Evolutionary conservation across 2,113 vertebrate genomes (phyloP), one percentile per base, ranked within the genome.

Genomic region (Galbula dea): DNA sequence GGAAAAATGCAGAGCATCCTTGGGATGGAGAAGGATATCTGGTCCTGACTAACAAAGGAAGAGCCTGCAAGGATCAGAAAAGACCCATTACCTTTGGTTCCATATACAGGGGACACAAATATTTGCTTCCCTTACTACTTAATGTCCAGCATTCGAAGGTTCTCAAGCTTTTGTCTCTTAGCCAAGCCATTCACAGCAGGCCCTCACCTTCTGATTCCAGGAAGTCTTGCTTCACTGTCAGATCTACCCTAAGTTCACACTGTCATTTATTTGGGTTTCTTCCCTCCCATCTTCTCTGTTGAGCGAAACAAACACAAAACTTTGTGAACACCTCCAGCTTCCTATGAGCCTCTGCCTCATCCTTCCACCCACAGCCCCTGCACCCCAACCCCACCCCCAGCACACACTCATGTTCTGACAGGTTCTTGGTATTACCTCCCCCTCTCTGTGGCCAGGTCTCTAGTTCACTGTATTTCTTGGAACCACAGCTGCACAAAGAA

Each of bases 381-480:
- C 4, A 74, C 75, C 75, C 67, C 78, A 86, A 9, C 27, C 8
- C 10, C 27, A 16, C 17, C 43, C 72, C 52, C 61, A 54, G 76
- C 34, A 68, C 66, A 73, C 49, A 2, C 36, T 58, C 27, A 4
- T 88, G 78, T 57, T 86, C 89, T 83, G 59, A 89, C 75, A 83
- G 39, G 75, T 94, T 87, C 90, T 75, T 29, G 58, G 92, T 95
- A 95, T 85, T 86, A 87, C 84, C 93, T 76, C 67, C 81, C 91
- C 51, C 66, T 43, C 78, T 49, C 85, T 54, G 94, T 1, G 59
- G 95, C 94, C 90, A 93, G 83, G 79, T 95, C 92, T 90, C 79
- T 80, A 67, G 45, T 69, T 94, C 87, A 88, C 82, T 81, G 72
- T 73, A 96, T 59, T 98, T 98, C 97, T 97, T 85, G 95, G 97